Evolutionary conservation across 2,113 vertebrate genomes (phyloP), one percentile per base, ranked within the genome.

Genomic region (Oryctolagus cuniculus): DNA sequence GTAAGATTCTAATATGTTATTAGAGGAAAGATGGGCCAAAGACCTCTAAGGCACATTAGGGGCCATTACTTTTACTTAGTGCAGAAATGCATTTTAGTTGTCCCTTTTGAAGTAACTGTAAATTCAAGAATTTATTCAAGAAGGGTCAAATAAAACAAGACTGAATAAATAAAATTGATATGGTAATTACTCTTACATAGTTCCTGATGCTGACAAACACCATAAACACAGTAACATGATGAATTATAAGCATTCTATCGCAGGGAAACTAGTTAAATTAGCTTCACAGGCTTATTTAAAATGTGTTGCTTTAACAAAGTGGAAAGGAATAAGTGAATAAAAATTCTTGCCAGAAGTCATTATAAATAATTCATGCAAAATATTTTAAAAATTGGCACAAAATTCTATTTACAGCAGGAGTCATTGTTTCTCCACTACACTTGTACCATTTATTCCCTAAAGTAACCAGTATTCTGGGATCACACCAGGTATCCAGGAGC

Each of bases 291-390:
- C 27, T 83, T 75, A 95, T 73, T 97, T 90, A 92, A 92, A 92
- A 95, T 89, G 61, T 86, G 82, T 87, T 90, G 29, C 88, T 95
- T 82, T 96, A 96, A 96, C 88, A 97, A 97, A 96, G 82, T 86
- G 17, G 66, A 91, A 93, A 94, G 55, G 66, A 96, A 70, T 79
- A 92, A 94, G 64, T 73, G 88, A 96, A 95, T 73, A 95, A 94
- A 97, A 96, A 95, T 79, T 95, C 38, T 87, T 75, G 92, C 95
- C 95, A 93, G 93, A 96, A 97, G 93, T 70, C 79, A 89, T 95
- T 79, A 96, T 97, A 97, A 90, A 96, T 96, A 96, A 97, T 96
- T 92, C 88, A 95, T 81, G 61, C 22, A 93, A 95, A 97, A 96
- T 93, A 93, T 82, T 95, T 96, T 88, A 31, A 27, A 94, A 95